Percentiles rank a stretch among this genome's conserved stretches.
These are phyloP conservation scores for Microchrysa polita DNA, from an alignment of 2,888 invertebrate genomes.

Conservation along the genomic window DNA sequence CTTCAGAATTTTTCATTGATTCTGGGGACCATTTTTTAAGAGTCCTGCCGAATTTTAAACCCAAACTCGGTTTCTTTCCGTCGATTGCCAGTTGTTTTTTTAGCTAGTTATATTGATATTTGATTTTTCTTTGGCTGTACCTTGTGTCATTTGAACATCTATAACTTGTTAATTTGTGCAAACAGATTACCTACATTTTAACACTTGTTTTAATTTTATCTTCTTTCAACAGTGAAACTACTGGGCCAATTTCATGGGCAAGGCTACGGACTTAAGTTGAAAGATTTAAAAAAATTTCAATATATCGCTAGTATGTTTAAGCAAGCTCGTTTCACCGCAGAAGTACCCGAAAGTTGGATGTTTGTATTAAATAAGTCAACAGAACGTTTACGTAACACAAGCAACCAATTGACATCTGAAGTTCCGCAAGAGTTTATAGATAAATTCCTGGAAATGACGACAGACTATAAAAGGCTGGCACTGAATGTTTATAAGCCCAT, in stretches of 20 bases:
- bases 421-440: conserved; percentile 56
- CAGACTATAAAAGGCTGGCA: conserved; percentile 52
- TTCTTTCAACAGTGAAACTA: conserved; percentile 52
- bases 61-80: no score
- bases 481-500: conserved; percentile 56
- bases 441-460: conserved; percentile 52
- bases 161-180: no score
- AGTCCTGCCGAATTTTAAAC: no score
- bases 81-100: no score
- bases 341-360: conserved; percentile 52
- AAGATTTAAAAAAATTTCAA: conserved; percentile 54
- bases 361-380: conserved; percentile 46
- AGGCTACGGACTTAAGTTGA: conserved; percentile 58
- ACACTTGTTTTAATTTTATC: no score
- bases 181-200: no score
- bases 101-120: no score
- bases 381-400: conserved; percentile 51
- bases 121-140: no score
- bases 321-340: conserved; percentile 56
- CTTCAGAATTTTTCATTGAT: no score
- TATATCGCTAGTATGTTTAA: conserved; percentile 53
- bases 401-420: conserved; percentile 51
- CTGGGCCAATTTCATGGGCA: conserved; percentile 60
- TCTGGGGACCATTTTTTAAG: no score
- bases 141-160: no score